These are phyloP conservation scores for Hippocampus guttulatus DNA, from an alignment of 2,113 vertebrate species.

Conservation along the genomic window DNA sequence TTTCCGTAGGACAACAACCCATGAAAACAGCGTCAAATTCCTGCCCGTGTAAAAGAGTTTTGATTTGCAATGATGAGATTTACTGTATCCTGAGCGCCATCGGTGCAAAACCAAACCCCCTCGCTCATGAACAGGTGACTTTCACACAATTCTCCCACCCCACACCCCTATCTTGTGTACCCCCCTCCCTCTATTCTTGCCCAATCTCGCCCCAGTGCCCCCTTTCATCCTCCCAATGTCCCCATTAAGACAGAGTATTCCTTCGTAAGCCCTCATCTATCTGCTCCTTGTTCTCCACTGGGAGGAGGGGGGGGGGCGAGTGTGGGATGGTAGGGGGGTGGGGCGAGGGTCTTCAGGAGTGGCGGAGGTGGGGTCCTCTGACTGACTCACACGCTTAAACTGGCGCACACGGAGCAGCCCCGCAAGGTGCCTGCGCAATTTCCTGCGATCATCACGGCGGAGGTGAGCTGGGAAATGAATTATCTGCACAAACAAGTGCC, in stretches of 20 bases:
- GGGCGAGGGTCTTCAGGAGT: slow-evolving; percentile 9
- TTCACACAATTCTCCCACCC: not conserved
- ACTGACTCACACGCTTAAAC: slow-evolving; percentile 56
- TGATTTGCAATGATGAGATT: too few species aligned
- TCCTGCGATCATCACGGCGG: slow-evolving; percentile 23
- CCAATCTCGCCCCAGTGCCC: not conserved
- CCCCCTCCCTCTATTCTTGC: not conserved
- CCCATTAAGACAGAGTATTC: slow-evolving; percentile 10
- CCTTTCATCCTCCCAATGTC: not conserved
- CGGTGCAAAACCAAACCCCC: not conserved
- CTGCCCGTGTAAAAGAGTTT: too few species aligned
- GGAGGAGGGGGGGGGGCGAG: not conserved
- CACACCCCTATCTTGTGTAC: not conserved
- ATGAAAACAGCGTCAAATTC: too few species aligned
- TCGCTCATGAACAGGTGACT: not conserved
- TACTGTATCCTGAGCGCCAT: not conserved
- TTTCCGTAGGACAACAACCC: too few species aligned
- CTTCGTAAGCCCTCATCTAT: slow-evolving; percentile 67
- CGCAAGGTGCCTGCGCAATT: slow-evolving; percentile 61
- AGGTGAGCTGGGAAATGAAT: not conserved
- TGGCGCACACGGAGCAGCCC: slow-evolving; percentile 50
- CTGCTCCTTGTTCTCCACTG: slow-evolving; percentile 62
- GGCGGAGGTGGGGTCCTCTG: slow-evolving; percentile 12
- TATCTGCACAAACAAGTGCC: not conserved
- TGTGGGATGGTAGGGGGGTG: slow-evolving; percentile 16